Evolutionary conservation across 2,113 vertebrate genomes (phyloP).

Genomic region (Crypturellus undulatus): DNA sequence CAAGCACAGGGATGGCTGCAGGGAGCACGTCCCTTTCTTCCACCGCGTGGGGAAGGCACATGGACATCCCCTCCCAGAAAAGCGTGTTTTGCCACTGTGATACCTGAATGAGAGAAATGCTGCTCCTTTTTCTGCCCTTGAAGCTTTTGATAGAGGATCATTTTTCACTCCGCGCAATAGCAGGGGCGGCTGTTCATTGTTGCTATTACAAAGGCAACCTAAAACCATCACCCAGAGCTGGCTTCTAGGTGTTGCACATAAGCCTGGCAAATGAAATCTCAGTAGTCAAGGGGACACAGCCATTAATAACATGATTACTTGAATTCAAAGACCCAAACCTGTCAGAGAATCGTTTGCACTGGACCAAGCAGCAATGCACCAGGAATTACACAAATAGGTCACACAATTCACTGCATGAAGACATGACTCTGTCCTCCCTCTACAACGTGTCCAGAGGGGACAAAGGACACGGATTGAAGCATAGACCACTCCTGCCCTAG

Average conservation of each 20-base stretch:
- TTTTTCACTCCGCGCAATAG: accelerated
- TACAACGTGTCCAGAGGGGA: not conserved
- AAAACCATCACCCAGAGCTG: not conserved
- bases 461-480: not conserved
- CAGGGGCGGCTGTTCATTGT: not conserved
- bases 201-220: not conserved
- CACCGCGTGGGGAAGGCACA: accelerated
- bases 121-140: not conserved
- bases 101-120: not conserved
- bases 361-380: not conserved
- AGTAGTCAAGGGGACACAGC: accelerated
- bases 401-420: not conserved
- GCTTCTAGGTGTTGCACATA: accelerated
- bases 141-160: accelerated
- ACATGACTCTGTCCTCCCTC: not conserved
- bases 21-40: not conserved
- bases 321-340: not conserved
- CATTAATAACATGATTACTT: not conserved
- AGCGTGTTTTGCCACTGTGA: accelerated
- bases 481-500: not conserved
- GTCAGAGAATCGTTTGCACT: not conserved
- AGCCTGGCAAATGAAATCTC: not conserved
- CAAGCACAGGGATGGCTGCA: not conserved
- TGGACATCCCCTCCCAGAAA: accelerated
- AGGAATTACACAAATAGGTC: not conserved